These are phyloP conservation scores for Oenanthe oenanthe DNA, from an alignment of 2,113 vertebrate species.

Conservation along the genomic window DNA sequence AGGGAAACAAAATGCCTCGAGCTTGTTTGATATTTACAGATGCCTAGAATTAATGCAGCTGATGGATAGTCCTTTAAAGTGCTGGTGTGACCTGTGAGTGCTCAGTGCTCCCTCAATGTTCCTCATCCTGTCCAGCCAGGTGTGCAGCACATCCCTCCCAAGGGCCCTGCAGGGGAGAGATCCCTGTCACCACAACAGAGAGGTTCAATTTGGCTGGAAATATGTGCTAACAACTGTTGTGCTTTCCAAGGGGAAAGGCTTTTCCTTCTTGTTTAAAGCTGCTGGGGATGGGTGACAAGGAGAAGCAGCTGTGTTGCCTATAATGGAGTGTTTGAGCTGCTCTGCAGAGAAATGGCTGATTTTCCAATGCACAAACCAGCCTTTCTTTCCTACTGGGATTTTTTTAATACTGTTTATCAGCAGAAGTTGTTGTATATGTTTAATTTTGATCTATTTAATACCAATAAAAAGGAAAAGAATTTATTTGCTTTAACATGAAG, in stretches of 20 bases:
- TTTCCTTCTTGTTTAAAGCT: not conserved
- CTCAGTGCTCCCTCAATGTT: not conserved
- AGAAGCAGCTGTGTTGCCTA: not conserved
- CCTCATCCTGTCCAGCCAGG: too few species aligned
- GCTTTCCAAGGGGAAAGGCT: not conserved
- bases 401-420: not conserved
- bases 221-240: not conserved
- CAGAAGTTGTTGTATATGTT: not conserved
- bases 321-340: not conserved
- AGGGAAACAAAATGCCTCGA: not conserved
- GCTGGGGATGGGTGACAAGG: not conserved
- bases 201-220: not conserved
- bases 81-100: too few species aligned
- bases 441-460: constrained; percentile 22
- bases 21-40: not conserved
- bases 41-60: not conserved
- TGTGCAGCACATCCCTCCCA: not conserved
- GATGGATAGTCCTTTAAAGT: too few species aligned
- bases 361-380: not conserved
- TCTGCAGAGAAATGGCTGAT: not conserved
- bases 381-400: not conserved
- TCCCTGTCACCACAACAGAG: not conserved
- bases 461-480: constrained; percentile 5
- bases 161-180: not conserved
- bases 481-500: constrained; percentile 23